Conservation (phyloP, 2,113 vertebrate species). For the Phoxinus phoxinus region DNA sequence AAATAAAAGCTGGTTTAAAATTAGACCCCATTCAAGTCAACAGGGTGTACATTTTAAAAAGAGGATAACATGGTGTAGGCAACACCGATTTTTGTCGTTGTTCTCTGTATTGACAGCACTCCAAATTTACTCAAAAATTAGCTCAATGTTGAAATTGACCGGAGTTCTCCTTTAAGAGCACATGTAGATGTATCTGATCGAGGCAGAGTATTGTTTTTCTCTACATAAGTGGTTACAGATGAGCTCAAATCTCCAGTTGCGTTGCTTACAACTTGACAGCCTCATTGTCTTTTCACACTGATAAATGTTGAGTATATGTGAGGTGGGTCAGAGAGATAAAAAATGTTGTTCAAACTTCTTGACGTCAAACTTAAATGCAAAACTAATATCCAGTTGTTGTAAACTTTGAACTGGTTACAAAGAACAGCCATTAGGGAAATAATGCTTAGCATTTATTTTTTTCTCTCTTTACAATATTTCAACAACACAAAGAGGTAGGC, state of each 20-base stretch:
- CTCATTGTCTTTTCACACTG: neutral
- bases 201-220: neutral
- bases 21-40: too few species aligned
- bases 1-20: too few species aligned
- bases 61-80: too few species aligned
- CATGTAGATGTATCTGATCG: conserved; percentile 40
- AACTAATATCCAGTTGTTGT: neutral
- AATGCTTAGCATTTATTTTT: conserved; percentile 32
- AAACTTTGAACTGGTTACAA: neutral
- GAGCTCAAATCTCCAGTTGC: neutral
- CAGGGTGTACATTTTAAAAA: too few species aligned
- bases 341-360: neutral
- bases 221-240: conserved; percentile 17
- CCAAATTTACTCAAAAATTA: too few species aligned
- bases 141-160: too few species aligned
- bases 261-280: neutral
- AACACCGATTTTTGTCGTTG: too few species aligned
- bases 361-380: neutral
- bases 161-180: too few species aligned
- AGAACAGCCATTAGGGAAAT: neutral
- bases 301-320: neutral
- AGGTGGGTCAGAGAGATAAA: neutral
- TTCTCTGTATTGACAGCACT: too few species aligned
- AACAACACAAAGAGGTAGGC: conserved; percentile 26
- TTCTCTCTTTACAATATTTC: conserved; percentile 26